These are phyloP conservation scores for Nipponacmea schrenckii DNA, from an alignment of 2,888 invertebrate genomes.

Conservation along the genomic window DNA sequence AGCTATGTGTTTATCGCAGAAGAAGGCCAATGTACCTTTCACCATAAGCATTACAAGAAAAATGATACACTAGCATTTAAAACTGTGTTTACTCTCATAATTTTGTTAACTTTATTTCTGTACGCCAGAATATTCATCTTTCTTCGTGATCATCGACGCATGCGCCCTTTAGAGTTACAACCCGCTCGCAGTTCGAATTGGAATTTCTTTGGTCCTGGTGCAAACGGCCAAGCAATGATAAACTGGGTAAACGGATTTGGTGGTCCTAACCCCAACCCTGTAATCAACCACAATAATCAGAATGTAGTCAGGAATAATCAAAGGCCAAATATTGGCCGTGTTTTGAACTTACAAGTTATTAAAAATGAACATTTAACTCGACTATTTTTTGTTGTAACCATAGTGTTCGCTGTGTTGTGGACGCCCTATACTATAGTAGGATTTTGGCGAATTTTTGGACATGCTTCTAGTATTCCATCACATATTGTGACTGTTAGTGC, in stretches of 20 bases:
- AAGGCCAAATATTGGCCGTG: constrained; percentile 41
- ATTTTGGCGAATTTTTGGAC: constrained; percentile 51
- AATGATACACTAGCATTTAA: constrained; percentile 60
- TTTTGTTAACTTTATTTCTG: constrained; percentile 45
- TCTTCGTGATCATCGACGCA: constrained; percentile 54
- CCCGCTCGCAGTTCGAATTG: constrained; percentile 60
- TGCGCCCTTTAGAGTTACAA: constrained; percentile 55
- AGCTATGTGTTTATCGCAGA: constrained; percentile 54
- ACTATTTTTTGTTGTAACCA: constrained; percentile 52
- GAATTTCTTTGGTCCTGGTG: constrained; percentile 62
- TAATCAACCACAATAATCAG: constrained; percentile 37
- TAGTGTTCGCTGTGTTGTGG: constrained; percentile 50
- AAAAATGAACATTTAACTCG: constrained; percentile 58
- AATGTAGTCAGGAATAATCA: constrained; percentile 40
- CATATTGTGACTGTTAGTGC: constrained; percentile 48
- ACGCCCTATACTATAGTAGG: constrained; percentile 52
- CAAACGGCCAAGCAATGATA: constrained; percentile 55
- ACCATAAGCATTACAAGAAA: constrained; percentile 51
- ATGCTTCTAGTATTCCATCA: constrained; percentile 27
- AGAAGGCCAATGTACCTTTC: constrained; percentile 59
- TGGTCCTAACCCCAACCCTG: constrained; percentile 39
- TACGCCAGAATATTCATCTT: constrained; percentile 57
- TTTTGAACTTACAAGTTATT: constrained; percentile 51
- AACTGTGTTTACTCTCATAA: constrained; percentile 51
- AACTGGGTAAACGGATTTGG: constrained; percentile 59